Evolutionary conservation across 2,797 vertebrate species (phyloP).

Genomic region (Falco concolor): DNA sequence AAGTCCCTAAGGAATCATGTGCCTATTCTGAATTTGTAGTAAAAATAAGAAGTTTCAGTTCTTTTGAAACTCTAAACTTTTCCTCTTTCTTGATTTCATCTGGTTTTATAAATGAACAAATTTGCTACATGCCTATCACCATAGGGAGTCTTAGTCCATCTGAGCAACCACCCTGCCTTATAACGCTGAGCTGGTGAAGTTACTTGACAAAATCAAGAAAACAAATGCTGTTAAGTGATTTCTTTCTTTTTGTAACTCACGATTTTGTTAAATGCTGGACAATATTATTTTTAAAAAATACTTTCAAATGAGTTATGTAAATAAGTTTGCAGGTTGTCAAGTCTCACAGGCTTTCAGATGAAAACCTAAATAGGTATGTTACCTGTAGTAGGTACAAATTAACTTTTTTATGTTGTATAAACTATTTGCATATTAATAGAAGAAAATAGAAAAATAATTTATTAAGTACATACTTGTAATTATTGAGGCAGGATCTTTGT

Average conservation of each 20-base stretch:
- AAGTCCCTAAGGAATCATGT: constrained; percentile 70
- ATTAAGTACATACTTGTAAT: constrained; percentile 62
- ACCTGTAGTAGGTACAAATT: constrained; percentile 66
- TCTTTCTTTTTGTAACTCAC: constrained; percentile 52
- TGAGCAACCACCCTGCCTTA: constrained; percentile 74
- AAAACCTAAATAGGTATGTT: constrained; percentile 45
- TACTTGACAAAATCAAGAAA: constrained; percentile 66
- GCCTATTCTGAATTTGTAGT: constrained; percentile 73
- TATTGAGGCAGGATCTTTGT: constrained; percentile 46
- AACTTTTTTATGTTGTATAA: constrained; percentile 68
- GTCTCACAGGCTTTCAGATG: constrained; percentile 62
- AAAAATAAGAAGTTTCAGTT: constrained; percentile 73
- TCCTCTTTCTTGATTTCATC: constrained; percentile 64
- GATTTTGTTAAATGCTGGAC: constrained; percentile 71
- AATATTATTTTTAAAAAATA: constrained; percentile 61
- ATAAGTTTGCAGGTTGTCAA: constrained; percentile 45
- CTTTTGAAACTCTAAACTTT: constrained; percentile 75
- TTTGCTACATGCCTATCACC: constrained; percentile 39
- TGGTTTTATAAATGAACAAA: constrained; percentile 71
- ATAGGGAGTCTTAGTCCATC: constrained; percentile 44
- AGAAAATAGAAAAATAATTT: constrained; percentile 65
- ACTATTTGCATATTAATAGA: constrained; percentile 67
- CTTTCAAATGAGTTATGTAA: constrained; percentile 57
- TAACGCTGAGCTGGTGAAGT: constrained; percentile 64
- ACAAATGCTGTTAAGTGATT: constrained; percentile 62